Evolutionary conservation across 2,888 invertebrate genomes (phyloP).

Genomic region (Athrips mouffetella): DNA sequence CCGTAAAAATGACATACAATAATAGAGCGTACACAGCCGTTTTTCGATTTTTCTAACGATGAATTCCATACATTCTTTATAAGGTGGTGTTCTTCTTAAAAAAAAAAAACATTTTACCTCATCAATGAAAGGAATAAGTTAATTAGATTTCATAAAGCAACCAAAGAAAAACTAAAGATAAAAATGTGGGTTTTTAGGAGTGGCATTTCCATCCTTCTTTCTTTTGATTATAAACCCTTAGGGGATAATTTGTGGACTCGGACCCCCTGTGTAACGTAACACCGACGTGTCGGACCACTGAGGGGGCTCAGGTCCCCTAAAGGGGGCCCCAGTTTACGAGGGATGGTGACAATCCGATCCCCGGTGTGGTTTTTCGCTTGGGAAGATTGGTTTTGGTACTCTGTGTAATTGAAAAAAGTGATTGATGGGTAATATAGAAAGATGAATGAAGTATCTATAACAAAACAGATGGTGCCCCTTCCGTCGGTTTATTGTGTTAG

Average conservation of each 20-base stretch:
- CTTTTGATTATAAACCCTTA: conserved; percentile 32
- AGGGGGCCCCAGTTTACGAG: conserved; percentile 5
- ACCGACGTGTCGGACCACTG: conserved; percentile 29
- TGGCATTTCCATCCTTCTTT: background rate
- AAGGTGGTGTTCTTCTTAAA: too few relatives aligned
- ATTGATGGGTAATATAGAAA: conserved; percentile 7
- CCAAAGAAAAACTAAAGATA: too few relatives aligned
- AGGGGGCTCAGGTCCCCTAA: background rate
- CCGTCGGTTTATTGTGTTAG: too few relatives aligned
- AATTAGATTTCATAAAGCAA: too few relatives aligned
- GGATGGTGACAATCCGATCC: conserved; percentile 11
- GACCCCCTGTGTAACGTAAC: conserved; percentile 55
- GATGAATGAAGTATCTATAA: background rate
- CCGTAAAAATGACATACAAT: too few relatives aligned
- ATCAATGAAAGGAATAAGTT: too few relatives aligned
- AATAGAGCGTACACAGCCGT: too few relatives aligned
- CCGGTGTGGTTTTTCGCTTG: background rate
- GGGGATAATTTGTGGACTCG: conserved; percentile 56
- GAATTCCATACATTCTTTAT: too few relatives aligned
- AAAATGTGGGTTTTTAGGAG: too few relatives aligned
- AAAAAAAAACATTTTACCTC: too few relatives aligned
- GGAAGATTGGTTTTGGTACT: conserved; percentile 6
- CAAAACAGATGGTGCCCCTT: background rate
- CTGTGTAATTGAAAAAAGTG: conserved; percentile 11
- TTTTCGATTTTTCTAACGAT: too few relatives aligned